phyloP scores from a whole-genome alignment of 1,140 invertebrate species.

The Apis florea region DNA sequence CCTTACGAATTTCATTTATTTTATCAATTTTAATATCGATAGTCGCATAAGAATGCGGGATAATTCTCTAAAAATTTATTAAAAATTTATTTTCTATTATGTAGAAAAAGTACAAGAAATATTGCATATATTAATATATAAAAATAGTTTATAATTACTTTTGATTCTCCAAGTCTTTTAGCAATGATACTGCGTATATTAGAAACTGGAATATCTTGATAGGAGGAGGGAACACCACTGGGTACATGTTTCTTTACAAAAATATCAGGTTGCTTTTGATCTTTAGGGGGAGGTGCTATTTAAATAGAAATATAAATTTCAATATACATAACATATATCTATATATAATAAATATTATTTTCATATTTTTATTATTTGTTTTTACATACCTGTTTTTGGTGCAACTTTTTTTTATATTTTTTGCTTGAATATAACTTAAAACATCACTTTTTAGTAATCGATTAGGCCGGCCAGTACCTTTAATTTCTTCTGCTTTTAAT shows the following conservation, averaged over 20 bases:
- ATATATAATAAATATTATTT: neutral
- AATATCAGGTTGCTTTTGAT: neutral
- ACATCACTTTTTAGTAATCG: conserved; percentile 85
- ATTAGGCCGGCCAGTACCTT: conserved; percentile 82
- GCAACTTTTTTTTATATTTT: conserved; percentile 81
- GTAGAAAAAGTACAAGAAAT: conserved; percentile 24
- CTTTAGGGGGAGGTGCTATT: conserved; percentile 36
- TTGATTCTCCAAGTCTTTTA: conserved; percentile 94
- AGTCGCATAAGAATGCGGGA: conserved; percentile 98
- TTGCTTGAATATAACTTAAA: conserved; percentile 81
- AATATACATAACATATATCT: neutral
- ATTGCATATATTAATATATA: neutral
- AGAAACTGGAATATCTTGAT: conserved; percentile 90
- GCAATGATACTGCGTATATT: conserved; percentile 95
- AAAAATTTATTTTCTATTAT: neutral
- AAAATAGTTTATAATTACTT: conserved; percentile 81
- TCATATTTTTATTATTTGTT: neutral
- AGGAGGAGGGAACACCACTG: conserved; percentile 77
- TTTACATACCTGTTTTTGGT: conserved; percentile 70
- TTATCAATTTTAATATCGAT: conserved; percentile 92
- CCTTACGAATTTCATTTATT: conserved; percentile 78
- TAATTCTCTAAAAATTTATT: conserved; percentile 78
- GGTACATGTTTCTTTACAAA: neutral
- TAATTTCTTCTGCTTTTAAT: conserved; percentile 79
- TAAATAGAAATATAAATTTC: neutral